Evolutionary conservation across 2,797 vertebrate species (phyloP), one percentile per base, ranked within the genome.

Genomic region (Epinephelus awoara): DNA sequence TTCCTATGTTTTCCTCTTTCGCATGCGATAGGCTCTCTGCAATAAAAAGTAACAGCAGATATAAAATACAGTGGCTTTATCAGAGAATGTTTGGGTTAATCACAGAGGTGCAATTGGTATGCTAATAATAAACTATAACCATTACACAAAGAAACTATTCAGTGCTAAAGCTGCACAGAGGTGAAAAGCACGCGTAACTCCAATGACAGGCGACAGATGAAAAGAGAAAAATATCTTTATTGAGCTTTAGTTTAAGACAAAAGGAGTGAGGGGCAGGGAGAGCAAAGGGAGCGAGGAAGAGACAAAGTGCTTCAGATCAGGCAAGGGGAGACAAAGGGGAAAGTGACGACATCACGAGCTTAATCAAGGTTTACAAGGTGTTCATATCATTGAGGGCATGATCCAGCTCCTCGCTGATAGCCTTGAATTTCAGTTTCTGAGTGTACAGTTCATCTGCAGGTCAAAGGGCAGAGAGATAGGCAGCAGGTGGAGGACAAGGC

Each of bases 341-440:
- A 72, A 77, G 50, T 58, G 76, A 40, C 52, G 65, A 74, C 40
- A 57, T 18, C 12, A 10, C 1, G 15, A 57, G 70, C 65, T 25
- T 4, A 51, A 68, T 13, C 42, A 46, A 65, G 3, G 18, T 89
- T 95, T 95, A 98, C 90, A 98, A 84, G 59, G 96, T 96, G 87
- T 95, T 98, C 96, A 96, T 97, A 84, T 98, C 96, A 86, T 95
- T 97, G 89, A 98, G 97, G 44, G 97, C 96, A 71, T 95, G 94
- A 93, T 97, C 97, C 76, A 98, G 95, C 95, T 97, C 97, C 94
- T 98, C 96, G 1, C 96, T 98, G 96, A 97, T 96, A 18, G 96
- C 97, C 93, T 97, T 98, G 94, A 94, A 96, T 92, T 96, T 97
- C 89, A 97, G 95, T 94, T 98, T 98, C 96, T 98, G 97, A 89